Evolutionary conservation across 2,113 vertebrate genomes (phyloP), one percentile per base, ranked within the genome.

Genomic region (Tylochromis polylepis): DNA sequence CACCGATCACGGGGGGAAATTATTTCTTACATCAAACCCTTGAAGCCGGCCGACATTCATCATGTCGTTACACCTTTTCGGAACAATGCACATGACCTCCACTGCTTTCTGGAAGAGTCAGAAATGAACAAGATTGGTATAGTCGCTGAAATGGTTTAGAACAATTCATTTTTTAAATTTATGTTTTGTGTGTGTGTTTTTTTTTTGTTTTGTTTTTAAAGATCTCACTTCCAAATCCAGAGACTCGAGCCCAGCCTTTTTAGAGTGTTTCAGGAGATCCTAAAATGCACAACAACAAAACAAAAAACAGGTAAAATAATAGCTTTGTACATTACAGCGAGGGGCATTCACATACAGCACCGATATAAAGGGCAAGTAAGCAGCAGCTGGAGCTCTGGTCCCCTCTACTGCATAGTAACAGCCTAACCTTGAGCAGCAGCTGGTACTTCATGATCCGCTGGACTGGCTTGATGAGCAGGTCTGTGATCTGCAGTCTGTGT

Each of bases 401-500:
- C 82, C 84, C 83, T 49, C 90, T 60, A 46, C 91, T 93, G 90
- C 43, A 11, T 5, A 8, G 15, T 18, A 58, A 27, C 34, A 49
- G 15, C 87, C 92, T 14, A 16, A 99, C 99, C 98, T 99, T 99
- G n/a, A 99, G 96, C 92, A 99, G 96, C 81, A 99, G 97, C 94
- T 99, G 99, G 92, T 99, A 99, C 89, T 99, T 99, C 97, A 99
- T 99, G 93, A 99, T 99, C 96, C 99, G 97, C 93, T 97, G 97
- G 75, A 99, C 98, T 2, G 99, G 98, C 94, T 97, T 99, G 95
- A 98, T 98, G 82, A 99, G 94, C 91, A 99, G 95, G 90, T 99
- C 98, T 0, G 98, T 98, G 94, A 99, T 97, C 88, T 98, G 99
- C 89, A 98, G 87, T 92, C 97, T 95, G 90, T 99, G 98, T 87